Evolutionary conservation across 1,140 invertebrate species (phyloP).

Genomic region (Tachypleus tridentatus): DNA sequence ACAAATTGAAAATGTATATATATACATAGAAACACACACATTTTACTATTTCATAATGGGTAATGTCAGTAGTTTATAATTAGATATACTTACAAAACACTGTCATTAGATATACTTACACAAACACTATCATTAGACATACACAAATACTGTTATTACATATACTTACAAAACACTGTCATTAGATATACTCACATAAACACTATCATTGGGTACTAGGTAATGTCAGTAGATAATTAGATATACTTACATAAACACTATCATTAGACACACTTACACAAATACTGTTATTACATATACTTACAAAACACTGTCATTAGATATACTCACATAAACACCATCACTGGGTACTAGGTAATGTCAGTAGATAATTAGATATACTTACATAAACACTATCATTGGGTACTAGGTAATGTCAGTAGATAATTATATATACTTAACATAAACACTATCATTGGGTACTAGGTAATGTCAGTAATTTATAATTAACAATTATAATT

Average conservation of each 20-base stretch:
- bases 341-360: too few relatives aligned
- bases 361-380: neutral
- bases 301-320: slow-evolving; percentile 37
- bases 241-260: slow-evolving; percentile 40
- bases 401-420: slow-evolving; percentile 54
- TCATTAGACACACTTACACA: slow-evolving; percentile 38
- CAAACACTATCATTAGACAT: slow-evolving; percentile 75
- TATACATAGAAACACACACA: too few relatives aligned
- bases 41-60: too few relatives aligned
- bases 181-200: slow-evolving; percentile 57
- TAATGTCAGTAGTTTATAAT: too few relatives aligned
- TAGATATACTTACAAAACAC: too few relatives aligned
- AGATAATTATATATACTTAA: slow-evolving; percentile 76
- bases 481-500: too few relatives aligned
- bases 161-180: too few relatives aligned
- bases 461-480: too few relatives aligned
- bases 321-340: too few relatives aligned
- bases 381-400: slow-evolving; percentile 40
- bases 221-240: too few relatives aligned
- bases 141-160: too few relatives aligned
- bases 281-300: slow-evolving; percentile 5
- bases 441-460: neutral
- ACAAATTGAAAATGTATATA: too few relatives aligned
- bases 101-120: slow-evolving; percentile 47
- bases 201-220: slow-evolving; percentile 28